phyloP scores from a whole-genome alignment of 2,113 vertebrate genomes.

The Seriola aureovittata region DNA sequence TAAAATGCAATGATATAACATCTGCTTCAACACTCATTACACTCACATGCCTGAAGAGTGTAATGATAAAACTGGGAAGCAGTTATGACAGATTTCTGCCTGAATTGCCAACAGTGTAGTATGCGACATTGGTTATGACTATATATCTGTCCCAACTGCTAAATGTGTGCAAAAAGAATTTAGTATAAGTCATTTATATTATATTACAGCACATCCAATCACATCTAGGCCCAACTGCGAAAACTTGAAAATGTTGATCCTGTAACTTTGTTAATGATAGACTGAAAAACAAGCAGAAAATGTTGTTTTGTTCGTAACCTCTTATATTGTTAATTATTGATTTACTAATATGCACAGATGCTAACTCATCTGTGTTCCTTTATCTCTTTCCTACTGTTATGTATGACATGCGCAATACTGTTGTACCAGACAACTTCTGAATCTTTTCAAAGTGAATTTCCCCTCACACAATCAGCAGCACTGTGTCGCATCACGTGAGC shows the following conservation, averaged over 20 bases:
- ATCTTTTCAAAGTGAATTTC: constrained; percentile 42
- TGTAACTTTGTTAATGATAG: not conserved
- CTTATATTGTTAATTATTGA: not conserved
- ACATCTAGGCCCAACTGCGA: not conserved
- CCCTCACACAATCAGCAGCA: constrained; percentile 36
- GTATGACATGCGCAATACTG: not conserved
- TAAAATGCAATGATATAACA: not conserved
- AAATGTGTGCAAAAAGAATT: not conserved
- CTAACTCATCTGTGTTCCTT: not conserved
- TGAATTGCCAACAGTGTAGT: not conserved
- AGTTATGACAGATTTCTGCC: not conserved
- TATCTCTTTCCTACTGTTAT: not conserved
- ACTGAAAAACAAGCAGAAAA: too few relatives aligned
- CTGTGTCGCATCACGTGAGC: constrained; percentile 54
- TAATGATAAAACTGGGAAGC: not conserved
- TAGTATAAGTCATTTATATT: not conserved
- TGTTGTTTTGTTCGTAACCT: too few relatives aligned
- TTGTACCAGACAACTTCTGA: constrained; percentile 29
- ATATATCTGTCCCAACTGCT: not conserved
- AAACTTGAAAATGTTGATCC: not conserved
- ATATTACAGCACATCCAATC: too few relatives aligned
- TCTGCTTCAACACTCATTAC: not conserved
- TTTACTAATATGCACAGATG: not conserved
- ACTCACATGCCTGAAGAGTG: too few relatives aligned
- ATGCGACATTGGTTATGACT: not conserved